Conservation (phyloP, 2,113 vertebrate species). For the Cynoglossus semilaevis region DNA sequence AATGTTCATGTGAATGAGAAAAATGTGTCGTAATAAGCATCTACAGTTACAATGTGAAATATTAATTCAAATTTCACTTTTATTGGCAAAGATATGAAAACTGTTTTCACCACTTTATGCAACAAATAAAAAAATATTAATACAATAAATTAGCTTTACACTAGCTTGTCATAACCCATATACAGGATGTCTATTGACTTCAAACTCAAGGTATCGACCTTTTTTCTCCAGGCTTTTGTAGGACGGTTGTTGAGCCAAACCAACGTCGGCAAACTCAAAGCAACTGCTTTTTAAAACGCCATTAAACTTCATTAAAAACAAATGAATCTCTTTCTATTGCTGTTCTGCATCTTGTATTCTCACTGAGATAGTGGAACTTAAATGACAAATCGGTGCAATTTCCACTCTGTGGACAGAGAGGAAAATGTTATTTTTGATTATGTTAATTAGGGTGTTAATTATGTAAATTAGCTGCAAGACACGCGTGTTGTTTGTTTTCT, state of each 20-base stretch:
- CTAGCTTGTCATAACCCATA: neutral
- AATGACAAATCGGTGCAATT: too few species aligned
- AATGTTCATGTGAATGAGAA: constrained; percentile 1
- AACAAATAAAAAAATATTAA: neutral
- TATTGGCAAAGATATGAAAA: neutral
- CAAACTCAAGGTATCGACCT: constrained; percentile 4
- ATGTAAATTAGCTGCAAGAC: neutral
- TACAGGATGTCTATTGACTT: constrained; percentile 34
- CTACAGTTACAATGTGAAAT: neutral
- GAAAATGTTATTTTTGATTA: too few species aligned
- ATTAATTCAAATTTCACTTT: neutral
- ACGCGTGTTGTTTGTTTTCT: neutral
- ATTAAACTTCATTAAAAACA: too few species aligned
- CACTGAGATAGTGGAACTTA: too few species aligned
- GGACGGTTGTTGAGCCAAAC: too few species aligned
- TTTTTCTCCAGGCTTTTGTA: too few species aligned
- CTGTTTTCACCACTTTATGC: neutral
- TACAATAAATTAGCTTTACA: neutral
- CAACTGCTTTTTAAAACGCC: too few species aligned
- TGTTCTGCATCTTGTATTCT: too few species aligned
- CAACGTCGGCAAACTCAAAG: too few species aligned
- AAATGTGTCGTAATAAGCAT: neutral
- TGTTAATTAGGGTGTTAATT: too few species aligned
- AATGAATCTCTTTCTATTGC: neutral
- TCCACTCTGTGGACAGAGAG: too few species aligned